Evolutionary conservation across 2,113 vertebrate species (phyloP).

Genomic region (Climacteris rufus): DNA sequence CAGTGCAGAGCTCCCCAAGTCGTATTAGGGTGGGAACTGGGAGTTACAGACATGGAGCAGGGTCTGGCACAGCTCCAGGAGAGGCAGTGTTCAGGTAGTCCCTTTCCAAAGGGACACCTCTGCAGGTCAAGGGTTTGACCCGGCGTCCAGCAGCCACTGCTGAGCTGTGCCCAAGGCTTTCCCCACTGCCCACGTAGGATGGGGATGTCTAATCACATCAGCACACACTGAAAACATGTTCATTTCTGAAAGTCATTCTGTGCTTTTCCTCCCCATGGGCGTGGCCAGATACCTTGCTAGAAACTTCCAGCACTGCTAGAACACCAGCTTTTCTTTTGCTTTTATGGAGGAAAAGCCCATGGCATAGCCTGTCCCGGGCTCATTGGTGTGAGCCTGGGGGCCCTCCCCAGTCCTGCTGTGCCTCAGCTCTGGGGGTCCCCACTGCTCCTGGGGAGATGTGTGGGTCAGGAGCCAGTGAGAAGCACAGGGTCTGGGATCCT

Average conservation of each 20-base stretch:
- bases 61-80: background rate
- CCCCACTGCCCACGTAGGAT: background rate
- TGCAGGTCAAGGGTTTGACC: fast-evolving
- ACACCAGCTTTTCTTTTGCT: background rate
- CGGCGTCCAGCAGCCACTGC: background rate
- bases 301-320: background rate
- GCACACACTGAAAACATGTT: fast-evolving
- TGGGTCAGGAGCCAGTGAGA: fast-evolving
- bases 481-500: background rate
- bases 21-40: fast-evolving
- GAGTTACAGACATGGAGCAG: background rate
- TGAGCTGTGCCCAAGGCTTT: background rate
- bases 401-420: background rate
- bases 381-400: background rate
- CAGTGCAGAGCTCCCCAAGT: fast-evolving
- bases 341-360: background rate
- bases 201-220: fast-evolving
- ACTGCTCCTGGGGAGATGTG: fast-evolving
- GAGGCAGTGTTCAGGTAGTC: background rate
- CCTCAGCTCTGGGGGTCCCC: background rate
- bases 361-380: background rate
- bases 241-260: background rate
- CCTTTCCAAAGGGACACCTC: fast-evolving
- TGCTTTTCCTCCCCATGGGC: background rate
- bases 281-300: background rate